Evolutionary conservation across 2,113 vertebrate species (phyloP).

Genomic region (Psilopogon haemacephalus): DNA sequence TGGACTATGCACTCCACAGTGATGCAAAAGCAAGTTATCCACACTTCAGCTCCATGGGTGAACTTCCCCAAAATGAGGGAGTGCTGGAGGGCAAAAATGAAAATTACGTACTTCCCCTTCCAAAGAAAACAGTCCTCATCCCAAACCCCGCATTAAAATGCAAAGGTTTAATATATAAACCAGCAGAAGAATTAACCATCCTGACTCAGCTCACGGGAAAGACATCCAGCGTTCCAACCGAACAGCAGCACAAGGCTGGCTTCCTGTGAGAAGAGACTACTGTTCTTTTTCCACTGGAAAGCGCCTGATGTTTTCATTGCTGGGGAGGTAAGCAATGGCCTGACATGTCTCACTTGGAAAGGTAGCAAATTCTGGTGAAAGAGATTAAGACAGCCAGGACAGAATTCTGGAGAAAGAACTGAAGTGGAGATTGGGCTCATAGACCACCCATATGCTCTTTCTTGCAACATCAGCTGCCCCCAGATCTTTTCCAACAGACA

Average conservation of each 20-base stretch:
- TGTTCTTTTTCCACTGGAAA: background rate
- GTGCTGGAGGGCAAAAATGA: background rate
- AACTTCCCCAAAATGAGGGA: background rate
- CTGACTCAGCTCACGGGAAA: background rate
- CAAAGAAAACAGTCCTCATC: background rate
- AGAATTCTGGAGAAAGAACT: background rate
- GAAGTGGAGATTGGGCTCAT: background rate
- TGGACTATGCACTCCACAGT: accelerated
- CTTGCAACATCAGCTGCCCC: background rate
- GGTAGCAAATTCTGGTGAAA: background rate
- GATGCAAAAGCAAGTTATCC: background rate
- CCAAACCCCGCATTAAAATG: background rate
- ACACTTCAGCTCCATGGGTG: background rate
- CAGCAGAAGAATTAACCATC: background rate
- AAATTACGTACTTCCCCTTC: background rate
- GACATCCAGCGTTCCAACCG: accelerated
- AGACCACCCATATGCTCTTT: background rate
- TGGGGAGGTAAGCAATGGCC: background rate
- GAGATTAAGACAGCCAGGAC: background rate
- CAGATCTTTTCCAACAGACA: background rate
- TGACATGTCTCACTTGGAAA: background rate
- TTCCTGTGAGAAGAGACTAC: background rate
- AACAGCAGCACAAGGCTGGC: background rate
- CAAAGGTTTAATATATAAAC: background rate
- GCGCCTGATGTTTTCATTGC: background rate